Percentiles rank a stretch among this genome's conserved stretches.
Evolutionary conservation across 1,140 invertebrate genomes (phyloP).

Genomic region (Nasonia vitripennis): DNA sequence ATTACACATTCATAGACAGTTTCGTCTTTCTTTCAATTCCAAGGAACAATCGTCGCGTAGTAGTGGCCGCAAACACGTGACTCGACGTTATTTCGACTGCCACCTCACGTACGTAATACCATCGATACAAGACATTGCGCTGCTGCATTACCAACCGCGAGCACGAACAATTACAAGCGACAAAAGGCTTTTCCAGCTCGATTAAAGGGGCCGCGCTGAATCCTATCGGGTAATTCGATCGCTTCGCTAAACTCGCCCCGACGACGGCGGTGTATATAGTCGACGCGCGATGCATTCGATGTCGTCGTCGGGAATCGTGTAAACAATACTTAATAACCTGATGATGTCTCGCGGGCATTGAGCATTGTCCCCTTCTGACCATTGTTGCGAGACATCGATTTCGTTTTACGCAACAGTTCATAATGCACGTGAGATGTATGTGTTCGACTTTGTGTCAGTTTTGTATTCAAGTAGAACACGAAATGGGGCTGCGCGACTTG

Average conservation of each 20-base stretch:
- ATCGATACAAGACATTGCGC: not conserved
- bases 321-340: slow-evolving; percentile 14
- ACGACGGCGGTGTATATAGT: not conserved
- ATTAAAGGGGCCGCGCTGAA: slow-evolving; percentile 9
- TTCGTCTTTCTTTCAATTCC: not conserved
- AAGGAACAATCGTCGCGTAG: not conserved
- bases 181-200: not conserved
- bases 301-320: slow-evolving; percentile 6
- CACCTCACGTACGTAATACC: not conserved
- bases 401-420: slow-evolving; percentile 4
- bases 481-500: too few species aligned
- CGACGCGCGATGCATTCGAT: slow-evolving; percentile 2
- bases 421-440: not conserved
- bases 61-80: not conserved
- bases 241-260: not conserved
- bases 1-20: not conserved
- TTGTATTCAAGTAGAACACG: too few species aligned
- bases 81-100: not conserved
- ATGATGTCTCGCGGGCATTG: not conserved
- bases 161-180: slow-evolving; percentile 6
- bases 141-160: not conserved
- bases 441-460: not conserved
- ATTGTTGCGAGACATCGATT: slow-evolving; percentile 2
- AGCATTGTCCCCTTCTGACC: not conserved
- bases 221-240: slow-evolving; percentile 16